Evolutionary conservation across 2,113 vertebrate genomes (phyloP).

Genomic region (Saccopteryx leptura): DNA sequence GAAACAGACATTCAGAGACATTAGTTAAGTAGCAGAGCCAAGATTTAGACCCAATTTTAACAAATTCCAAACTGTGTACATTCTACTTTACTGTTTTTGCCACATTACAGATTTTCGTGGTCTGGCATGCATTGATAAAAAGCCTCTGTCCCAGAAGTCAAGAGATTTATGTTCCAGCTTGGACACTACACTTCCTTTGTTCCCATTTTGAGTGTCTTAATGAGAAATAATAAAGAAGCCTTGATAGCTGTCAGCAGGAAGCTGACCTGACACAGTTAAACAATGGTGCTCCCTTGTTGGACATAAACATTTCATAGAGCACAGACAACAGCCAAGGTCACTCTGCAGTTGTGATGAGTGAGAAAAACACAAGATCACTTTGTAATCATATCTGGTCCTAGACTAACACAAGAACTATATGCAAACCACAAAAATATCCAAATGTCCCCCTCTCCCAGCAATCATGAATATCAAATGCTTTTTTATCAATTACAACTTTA

Average conservation of each 20-base stretch:
- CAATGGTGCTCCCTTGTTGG: not conserved
- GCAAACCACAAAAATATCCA: not conserved
- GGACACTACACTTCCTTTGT: not conserved
- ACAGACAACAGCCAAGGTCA: not conserved
- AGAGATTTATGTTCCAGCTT: not conserved
- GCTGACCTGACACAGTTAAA: not conserved
- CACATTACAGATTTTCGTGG: not conserved
- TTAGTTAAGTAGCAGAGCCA: not conserved
- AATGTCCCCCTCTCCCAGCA: not conserved
- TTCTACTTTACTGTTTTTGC: not conserved
- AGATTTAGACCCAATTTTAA: not conserved
- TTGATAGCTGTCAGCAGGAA: not conserved
- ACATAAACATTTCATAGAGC: not conserved
- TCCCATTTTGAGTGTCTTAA: not conserved
- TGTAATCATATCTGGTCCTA: not conserved
- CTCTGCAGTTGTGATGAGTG: not conserved
- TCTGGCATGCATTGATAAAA: not conserved
- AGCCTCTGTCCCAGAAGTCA: not conserved
- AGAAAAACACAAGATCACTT: not conserved
- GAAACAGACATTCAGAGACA: not conserved
- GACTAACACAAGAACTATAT: slow-evolving; percentile 1
- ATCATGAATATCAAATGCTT: not conserved
- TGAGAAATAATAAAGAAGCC: not conserved
- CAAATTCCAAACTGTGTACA: not conserved
- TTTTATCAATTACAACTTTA: not conserved